Conservation (phyloP, 2,113 vertebrate genomes). For the Phylloscopus whistleri region DNA sequence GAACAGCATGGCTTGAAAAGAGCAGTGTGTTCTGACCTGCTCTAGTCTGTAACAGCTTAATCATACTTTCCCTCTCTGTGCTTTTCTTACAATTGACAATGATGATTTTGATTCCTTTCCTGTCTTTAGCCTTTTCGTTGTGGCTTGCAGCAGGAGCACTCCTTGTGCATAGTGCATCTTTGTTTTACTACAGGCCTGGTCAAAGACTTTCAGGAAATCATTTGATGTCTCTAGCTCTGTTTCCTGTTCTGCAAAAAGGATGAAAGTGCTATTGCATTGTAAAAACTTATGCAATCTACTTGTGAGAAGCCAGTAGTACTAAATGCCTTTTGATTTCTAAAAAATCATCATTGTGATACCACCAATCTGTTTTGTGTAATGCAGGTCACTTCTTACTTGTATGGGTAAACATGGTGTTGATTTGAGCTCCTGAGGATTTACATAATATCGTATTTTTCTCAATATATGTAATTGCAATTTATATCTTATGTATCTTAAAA, state of each 20-base stretch:
- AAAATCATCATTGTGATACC: background rate
- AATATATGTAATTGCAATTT: background rate
- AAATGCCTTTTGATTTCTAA: background rate
- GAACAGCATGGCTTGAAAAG: background rate
- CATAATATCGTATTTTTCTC: fast-evolving
- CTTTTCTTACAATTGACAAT: background rate
- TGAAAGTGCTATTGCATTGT: background rate
- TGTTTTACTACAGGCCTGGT: background rate
- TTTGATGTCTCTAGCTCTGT: background rate
- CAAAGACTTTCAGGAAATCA: background rate
- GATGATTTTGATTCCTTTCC: background rate
- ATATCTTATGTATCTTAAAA: background rate
- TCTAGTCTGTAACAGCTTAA: background rate
- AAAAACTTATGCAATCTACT: background rate
- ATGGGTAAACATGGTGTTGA: background rate
- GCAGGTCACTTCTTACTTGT: background rate
- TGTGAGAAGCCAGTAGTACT: background rate
- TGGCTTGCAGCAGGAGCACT: background rate
- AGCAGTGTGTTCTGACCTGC: background rate
- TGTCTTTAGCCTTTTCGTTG: background rate
- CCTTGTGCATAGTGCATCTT: background rate
- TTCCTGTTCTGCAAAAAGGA: background rate
- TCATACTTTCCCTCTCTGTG: background rate
- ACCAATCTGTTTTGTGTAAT: background rate
- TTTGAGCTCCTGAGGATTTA: background rate